Percentiles rank a stretch among this genome's conserved stretches.
Conservation (phyloP, 1,140 invertebrate species). For the Sesamia nonagrioides region DNA sequence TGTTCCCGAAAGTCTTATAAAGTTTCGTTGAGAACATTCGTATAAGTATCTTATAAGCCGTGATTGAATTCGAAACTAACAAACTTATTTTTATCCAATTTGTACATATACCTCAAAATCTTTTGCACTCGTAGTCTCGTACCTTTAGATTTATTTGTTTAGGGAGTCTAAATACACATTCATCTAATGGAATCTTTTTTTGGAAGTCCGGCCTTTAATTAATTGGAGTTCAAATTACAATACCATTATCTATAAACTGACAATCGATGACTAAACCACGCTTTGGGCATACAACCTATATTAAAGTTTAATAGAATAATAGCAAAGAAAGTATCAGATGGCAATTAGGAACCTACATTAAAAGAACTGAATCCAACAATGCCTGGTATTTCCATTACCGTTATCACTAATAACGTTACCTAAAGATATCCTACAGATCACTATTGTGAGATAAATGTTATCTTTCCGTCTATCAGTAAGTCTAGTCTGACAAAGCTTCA, state of each 20-base stretch:
- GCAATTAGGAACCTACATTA: slow-evolving; percentile 5
- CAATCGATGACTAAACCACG: not conserved
- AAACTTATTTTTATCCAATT: not conserved
- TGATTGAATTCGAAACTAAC: not conserved
- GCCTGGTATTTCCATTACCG: slow-evolving; percentile 14
- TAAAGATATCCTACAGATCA: slow-evolving; percentile 32
- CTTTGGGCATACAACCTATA: slow-evolving; percentile 1
- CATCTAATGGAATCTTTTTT: not conserved
- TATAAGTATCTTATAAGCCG: slow-evolving; percentile 4
- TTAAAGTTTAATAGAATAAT: not conserved
- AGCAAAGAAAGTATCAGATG: slow-evolving; percentile 30
- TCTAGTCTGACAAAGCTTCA: slow-evolving; percentile 37
- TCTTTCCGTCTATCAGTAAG: slow-evolving; percentile 37
- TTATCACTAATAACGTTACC: slow-evolving; percentile 7
- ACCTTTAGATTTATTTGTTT: no score
- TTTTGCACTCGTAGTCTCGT: no score
- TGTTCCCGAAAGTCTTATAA: not conserved
- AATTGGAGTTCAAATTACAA: no score
- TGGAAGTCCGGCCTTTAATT: not conserved
- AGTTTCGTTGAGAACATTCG: not conserved
- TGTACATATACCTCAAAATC: not conserved
- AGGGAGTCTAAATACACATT: not conserved
- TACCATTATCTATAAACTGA: not conserved
- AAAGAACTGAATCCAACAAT: not conserved
- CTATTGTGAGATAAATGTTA: slow-evolving; percentile 37